Percentiles rank a stretch among this genome's conserved stretches.
phyloP scores from a whole-genome alignment of 2,888 invertebrate genomes.

The Fabriciana adippe region DNA sequence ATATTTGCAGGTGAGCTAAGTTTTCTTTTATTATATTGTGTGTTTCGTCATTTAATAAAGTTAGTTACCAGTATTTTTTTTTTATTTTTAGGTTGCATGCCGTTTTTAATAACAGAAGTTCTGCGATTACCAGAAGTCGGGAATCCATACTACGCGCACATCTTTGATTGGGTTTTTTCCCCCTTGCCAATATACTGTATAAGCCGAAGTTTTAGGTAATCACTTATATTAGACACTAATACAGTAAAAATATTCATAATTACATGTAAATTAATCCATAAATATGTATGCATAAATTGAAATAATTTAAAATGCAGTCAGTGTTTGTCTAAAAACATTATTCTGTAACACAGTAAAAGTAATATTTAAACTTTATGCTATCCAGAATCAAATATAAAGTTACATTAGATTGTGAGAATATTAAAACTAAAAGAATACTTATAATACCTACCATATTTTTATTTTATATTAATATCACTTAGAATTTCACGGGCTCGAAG shows the following conservation, averaged over 20 bases:
- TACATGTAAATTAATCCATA: too few species aligned
- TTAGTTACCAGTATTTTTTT: too few species aligned
- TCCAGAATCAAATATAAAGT: too few species aligned
- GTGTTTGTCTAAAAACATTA: neutral
- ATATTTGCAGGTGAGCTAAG: slow-evolving; percentile 79
- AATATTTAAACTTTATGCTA: too few species aligned
- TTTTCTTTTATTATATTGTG: slow-evolving; percentile 19
- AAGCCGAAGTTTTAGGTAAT: slow-evolving; percentile 73
- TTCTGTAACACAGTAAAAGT: too few species aligned
- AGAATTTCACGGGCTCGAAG: too few species aligned
- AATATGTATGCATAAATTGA: too few species aligned
- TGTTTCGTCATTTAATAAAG: neutral
- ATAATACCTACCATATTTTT: too few species aligned
- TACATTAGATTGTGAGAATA: too few species aligned
- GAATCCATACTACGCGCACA: slow-evolving; percentile 82
- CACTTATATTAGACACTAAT: neutral
- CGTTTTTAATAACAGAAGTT: slow-evolving; percentile 87
- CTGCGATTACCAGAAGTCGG: slow-evolving; percentile 85
- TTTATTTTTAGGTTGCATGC: slow-evolving; percentile 83
- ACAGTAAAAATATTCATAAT: neutral
- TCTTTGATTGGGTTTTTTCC: slow-evolving; percentile 87
- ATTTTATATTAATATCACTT: too few species aligned
- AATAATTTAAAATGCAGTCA: neutral
- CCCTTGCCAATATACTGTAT: slow-evolving; percentile 85
- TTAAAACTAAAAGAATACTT: too few species aligned